Evolutionary conservation across 2,888 invertebrate species (phyloP).

Genomic region (Pyrrhosoma nymphula): DNA sequence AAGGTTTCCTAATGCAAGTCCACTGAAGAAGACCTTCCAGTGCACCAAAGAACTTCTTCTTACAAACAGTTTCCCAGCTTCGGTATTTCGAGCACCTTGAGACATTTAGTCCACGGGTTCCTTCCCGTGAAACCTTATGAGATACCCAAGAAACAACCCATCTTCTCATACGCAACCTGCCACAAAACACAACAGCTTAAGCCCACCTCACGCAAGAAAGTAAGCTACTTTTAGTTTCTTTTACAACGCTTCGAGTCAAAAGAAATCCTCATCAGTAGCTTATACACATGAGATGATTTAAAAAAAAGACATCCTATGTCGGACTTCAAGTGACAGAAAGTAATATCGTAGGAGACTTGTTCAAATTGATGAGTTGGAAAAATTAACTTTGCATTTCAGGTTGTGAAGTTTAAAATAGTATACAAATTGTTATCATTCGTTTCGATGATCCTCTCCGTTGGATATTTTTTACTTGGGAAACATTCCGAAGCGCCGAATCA

Average conservation of each 20-base stretch:
- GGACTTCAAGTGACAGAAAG: neutral
- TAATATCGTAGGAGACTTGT: no score
- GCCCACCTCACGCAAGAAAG: neutral
- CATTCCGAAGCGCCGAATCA: neutral
- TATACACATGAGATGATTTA: neutral
- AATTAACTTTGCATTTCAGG: no score
- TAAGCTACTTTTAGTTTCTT: neutral
- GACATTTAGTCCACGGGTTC: neutral
- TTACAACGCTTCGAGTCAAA: neutral
- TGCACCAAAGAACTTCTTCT: neutral
- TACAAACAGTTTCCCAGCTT: neutral
- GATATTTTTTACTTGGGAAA: neutral
- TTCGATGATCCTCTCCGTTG: neutral
- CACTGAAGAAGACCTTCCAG: neutral
- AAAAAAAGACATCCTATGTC: neutral
- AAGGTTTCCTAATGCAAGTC: neutral
- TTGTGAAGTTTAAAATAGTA: no score
- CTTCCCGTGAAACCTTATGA: neutral
- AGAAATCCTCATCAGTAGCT: neutral
- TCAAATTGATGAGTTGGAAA: no score
- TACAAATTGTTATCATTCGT: neutral
- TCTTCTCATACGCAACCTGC: neutral
- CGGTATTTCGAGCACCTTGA: neutral
- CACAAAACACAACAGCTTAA: neutral
- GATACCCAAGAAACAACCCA: neutral